Percentiles rank a stretch among this genome's conserved stretches.
Conservation (phyloP, 2,888 invertebrate species). For the Latrodectus elegans region DNA sequence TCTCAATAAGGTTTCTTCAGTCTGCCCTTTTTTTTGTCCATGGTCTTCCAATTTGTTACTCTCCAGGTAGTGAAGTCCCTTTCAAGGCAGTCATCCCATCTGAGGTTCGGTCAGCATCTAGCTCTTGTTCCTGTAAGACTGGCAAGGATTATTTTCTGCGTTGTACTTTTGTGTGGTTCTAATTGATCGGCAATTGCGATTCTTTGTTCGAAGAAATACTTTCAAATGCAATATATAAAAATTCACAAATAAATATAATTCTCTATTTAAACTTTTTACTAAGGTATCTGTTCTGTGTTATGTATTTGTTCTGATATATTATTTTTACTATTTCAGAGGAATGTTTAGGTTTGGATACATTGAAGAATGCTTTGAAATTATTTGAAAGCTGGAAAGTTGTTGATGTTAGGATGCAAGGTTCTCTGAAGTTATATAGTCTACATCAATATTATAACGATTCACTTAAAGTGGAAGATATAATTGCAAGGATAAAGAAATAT, state of each 20-base stretch:
- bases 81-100: no score
- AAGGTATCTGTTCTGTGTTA: no score
- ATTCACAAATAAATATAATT: no score
- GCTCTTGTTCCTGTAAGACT: no score
- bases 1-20: no score
- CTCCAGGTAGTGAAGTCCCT: no score
- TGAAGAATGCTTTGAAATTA: constrained; percentile 88
- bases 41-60: no score
- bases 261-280: no score
- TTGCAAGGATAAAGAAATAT: constrained; percentile 62
- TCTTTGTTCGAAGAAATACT: neutral
- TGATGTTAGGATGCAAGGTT: constrained; percentile 77
- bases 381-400: constrained; percentile 88
- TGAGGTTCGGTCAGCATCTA: no score
- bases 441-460: constrained; percentile 50
- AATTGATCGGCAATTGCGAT: neutral
- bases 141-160: no score
- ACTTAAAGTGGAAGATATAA: constrained; percentile 58
- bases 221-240: neutral
- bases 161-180: neutral
- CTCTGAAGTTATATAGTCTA: constrained; percentile 49
- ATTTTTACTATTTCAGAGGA: constrained; percentile 81
- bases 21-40: no score
- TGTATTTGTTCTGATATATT: no score
- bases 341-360: constrained; percentile 89